These are phyloP conservation scores for Champsocephalus esox DNA, from an alignment of 2,797 vertebrate genomes.

Conservation along the genomic window DNA sequence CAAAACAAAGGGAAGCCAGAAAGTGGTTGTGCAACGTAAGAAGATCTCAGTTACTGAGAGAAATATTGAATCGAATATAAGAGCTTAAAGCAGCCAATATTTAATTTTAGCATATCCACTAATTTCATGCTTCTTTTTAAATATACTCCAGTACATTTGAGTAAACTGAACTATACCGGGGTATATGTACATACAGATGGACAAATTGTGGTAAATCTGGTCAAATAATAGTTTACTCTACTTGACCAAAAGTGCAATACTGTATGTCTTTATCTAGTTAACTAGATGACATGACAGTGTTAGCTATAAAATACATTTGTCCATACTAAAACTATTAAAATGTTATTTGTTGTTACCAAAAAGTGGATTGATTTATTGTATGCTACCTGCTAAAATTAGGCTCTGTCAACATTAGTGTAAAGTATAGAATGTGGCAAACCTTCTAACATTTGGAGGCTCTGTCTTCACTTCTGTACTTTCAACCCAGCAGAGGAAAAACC, in stretches of 20 bases:
- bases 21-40: constrained; percentile 75
- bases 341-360: neutral
- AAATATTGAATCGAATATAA: constrained; percentile 63
- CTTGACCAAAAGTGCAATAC: constrained; percentile 17
- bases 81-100: constrained; percentile 43
- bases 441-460: neutral
- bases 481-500: neutral
- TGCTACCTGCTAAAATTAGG: neutral
- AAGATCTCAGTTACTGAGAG: constrained; percentile 77
- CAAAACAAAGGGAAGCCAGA: constrained; percentile 59
- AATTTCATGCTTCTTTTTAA: constrained; percentile 16
- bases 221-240: constrained; percentile 5
- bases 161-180: constrained; percentile 16
- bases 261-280: neutral
- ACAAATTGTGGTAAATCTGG: constrained; percentile 5
- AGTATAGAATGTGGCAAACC: neutral
- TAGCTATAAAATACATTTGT: neutral
- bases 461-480: neutral
- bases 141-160: constrained; percentile 16
- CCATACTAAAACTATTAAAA: neutral
- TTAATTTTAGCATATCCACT: constrained; percentile 10
- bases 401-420: neutral
- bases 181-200: constrained; percentile 4
- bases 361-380: neutral
- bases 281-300: neutral